A percentile compares a stretch with the other conserved stretches of the same genome.
These are phyloP conservation scores for Mustela erminea DNA, from an alignment of 2,797 vertebrate genomes.

Conservation along the genomic window DNA sequence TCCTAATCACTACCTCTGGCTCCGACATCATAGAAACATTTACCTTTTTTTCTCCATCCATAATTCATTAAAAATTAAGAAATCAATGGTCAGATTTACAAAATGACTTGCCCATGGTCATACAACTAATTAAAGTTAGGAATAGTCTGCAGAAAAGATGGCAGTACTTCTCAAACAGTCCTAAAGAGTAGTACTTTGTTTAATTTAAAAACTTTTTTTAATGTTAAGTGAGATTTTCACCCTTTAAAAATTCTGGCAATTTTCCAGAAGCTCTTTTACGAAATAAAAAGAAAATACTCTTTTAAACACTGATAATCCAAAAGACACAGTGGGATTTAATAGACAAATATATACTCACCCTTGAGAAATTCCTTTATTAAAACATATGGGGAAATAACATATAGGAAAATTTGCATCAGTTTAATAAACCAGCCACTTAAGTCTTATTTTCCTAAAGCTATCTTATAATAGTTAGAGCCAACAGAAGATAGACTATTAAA, in stretches of 20 bases:
- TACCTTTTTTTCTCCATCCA: neutral
- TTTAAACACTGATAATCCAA: neutral
- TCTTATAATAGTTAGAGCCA: neutral
- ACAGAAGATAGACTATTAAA: neutral
- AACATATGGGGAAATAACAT: neutral
- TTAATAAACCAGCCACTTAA: neutral
- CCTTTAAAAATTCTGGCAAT: neutral
- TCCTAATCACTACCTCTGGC: neutral
- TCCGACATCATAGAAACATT: neutral
- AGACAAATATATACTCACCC: neutral
- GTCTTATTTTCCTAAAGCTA: neutral
- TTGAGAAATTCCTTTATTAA: conserved; percentile 51
- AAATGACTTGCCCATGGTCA: neutral
- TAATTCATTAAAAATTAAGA: neutral
- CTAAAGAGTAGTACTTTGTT: neutral
- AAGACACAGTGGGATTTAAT: neutral
- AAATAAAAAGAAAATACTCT: neutral
- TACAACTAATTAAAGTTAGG: neutral
- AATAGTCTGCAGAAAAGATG: neutral
- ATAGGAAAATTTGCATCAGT: neutral
- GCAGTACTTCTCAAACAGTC: neutral
- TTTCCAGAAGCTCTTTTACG: neutral
- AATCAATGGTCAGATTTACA: neutral
- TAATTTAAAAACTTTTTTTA: neutral
- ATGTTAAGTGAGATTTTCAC: neutral